These are phyloP conservation scores for Brachyptera risi DNA, from an alignment of 2,888 invertebrate species.

Conservation along the genomic window DNA sequence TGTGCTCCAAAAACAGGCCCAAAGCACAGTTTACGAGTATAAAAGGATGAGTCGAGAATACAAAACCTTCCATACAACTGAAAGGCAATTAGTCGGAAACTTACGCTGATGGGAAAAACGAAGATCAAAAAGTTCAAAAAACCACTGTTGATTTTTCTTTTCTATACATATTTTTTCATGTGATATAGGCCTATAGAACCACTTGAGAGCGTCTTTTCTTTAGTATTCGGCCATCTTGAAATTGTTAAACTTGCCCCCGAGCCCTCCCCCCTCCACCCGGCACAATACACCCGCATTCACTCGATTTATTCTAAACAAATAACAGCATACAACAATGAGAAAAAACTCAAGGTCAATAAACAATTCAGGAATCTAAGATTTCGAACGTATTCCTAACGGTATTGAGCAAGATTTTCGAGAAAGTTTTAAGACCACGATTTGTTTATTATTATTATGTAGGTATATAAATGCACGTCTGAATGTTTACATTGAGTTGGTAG, in stretches of 20 bases:
- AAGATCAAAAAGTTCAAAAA: constrained; percentile 26
- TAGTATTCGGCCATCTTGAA: not conserved
- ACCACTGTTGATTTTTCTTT: constrained; percentile 19
- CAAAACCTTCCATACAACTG: constrained; percentile 16
- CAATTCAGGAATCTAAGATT: not conserved
- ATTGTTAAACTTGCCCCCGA: not conserved
- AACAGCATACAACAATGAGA: not conserved
- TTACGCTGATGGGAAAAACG: constrained; percentile 23
- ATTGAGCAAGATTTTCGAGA: no score
- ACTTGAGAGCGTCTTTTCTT: constrained; percentile 16
- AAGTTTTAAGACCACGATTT: no score
- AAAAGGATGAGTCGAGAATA: constrained; percentile 15
- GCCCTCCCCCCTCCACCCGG: not conserved
- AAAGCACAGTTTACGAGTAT: constrained; percentile 1
- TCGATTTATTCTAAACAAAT: no score
- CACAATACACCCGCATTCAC: no score
- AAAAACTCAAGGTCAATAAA: not conserved
- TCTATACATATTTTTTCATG: constrained; percentile 1
- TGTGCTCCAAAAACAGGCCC: not conserved
- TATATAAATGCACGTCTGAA: no score
- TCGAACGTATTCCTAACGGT: no score
- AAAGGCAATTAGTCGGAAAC: constrained; percentile 32
- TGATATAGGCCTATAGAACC: not conserved
- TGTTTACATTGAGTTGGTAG: no score
- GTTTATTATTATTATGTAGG: no score